A percentile compares a stretch with the other conserved stretches of the same genome.
Evolutionary conservation across 2,888 invertebrate species (phyloP).

Genomic region (Ophion costatus): DNA sequence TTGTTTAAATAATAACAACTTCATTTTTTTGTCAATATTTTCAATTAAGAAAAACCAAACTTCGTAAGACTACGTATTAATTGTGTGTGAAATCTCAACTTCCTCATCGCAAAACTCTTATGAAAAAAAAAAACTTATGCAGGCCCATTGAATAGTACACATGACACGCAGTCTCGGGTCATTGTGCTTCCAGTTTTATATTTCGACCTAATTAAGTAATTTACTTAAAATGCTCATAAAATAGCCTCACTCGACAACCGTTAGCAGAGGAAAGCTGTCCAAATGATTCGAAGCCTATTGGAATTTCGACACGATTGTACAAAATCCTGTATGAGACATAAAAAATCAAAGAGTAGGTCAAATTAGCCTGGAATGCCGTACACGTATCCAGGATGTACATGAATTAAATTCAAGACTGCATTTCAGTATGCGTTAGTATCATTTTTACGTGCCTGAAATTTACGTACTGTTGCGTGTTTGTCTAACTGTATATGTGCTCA

Average conservation of each 20-base stretch:
- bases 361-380: background rate
- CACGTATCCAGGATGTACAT: background rate
- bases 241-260: background rate
- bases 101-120: too few relatives aligned
- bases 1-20: too few relatives aligned
- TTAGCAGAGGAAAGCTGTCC: background rate
- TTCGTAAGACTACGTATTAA: too few relatives aligned
- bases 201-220: background rate
- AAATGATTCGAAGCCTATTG: background rate
- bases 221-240: background rate
- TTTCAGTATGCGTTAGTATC: background rate
- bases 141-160: background rate
- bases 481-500: background rate
- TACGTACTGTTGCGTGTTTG: background rate
- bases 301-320: background rate
- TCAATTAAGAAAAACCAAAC: too few relatives aligned
- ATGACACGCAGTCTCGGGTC: background rate
- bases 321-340: background rate
- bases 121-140: background rate
- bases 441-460: constrained; percentile 9
- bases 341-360: constrained; percentile 18
- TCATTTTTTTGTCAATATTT: background rate
- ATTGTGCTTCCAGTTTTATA: background rate
- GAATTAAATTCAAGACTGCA: background rate
- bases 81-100: too few relatives aligned